Conservation (phyloP, 2,888 invertebrate species). For the Zeuzera pyrina region DNA sequence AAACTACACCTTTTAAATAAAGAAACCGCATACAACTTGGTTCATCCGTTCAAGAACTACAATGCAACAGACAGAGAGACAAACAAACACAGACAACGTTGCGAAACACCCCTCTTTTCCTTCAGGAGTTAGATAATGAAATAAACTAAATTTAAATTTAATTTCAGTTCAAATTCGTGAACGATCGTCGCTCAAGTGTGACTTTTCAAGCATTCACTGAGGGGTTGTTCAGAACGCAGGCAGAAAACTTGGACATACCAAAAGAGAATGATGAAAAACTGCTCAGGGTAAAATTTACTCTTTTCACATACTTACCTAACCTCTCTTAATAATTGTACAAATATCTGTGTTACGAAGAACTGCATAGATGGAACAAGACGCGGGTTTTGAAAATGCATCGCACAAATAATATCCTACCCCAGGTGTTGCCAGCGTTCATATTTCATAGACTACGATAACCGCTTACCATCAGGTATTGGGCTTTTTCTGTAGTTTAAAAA, state of each 20-base stretch:
- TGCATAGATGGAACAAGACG: no score
- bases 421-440: no score
- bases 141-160: neutral
- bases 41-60: neutral
- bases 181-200: slow-evolving; percentile 70
- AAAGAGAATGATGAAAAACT: slow-evolving; percentile 60
- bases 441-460: no score
- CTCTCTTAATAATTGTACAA: no score
- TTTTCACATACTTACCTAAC: neutral
- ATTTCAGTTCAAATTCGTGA: slow-evolving; percentile 75
- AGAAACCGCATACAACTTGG: neutral
- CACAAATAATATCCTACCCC: no score
- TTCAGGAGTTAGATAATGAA: neutral
- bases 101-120: neutral
- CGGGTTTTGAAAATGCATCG: no score
- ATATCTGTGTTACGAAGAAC: no score
- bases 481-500: no score
- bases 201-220: slow-evolving; percentile 78
- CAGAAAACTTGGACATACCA: slow-evolving; percentile 41
- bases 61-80: neutral
- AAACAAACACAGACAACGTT: no score
- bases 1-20: no score
- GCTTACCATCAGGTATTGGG: no score
- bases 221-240: slow-evolving; percentile 75
- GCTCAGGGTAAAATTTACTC: slow-evolving; percentile 29